Evolutionary conservation across 2,888 invertebrate species (phyloP).

Genomic region (Halictus ligatus): DNA sequence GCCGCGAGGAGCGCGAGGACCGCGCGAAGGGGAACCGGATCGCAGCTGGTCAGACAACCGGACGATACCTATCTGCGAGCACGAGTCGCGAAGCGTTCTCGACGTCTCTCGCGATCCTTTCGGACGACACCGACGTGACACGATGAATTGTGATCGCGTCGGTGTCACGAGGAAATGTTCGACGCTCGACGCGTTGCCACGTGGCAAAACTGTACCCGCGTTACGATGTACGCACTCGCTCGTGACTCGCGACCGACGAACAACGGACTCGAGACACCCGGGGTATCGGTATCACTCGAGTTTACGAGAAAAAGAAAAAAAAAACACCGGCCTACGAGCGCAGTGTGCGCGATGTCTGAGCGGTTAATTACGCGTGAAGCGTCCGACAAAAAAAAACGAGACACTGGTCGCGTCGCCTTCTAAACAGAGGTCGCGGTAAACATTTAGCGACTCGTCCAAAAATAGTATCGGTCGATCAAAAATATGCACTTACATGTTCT

Average conservation of each 20-base stretch:
- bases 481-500: constrained; percentile 31
- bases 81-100: background rate
- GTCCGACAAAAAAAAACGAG: background rate
- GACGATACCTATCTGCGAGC: background rate
- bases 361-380: background rate
- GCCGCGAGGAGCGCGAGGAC: background rate
- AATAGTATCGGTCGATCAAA: constrained; percentile 19
- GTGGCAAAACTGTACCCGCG: constrained; percentile 44
- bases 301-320: too few species aligned
- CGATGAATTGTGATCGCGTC: constrained; percentile 49
- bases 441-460: background rate
- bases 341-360: background rate
- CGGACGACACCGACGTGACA: constrained; percentile 31
- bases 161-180: background rate
- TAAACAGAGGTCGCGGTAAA: background rate
- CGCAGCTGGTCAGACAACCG: constrained; percentile 33
- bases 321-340: too few species aligned
- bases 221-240: constrained; percentile 32
- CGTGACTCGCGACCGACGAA: background rate
- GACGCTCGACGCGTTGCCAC: constrained; percentile 49
- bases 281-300: background rate
- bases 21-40: constrained; percentile 15
- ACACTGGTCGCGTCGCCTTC: background rate
- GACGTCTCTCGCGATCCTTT: constrained; percentile 42
- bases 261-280: background rate